Base-by-base conservation (phyloP, 2,113 vertebrate species). In the Chauna torquata region DNA sequence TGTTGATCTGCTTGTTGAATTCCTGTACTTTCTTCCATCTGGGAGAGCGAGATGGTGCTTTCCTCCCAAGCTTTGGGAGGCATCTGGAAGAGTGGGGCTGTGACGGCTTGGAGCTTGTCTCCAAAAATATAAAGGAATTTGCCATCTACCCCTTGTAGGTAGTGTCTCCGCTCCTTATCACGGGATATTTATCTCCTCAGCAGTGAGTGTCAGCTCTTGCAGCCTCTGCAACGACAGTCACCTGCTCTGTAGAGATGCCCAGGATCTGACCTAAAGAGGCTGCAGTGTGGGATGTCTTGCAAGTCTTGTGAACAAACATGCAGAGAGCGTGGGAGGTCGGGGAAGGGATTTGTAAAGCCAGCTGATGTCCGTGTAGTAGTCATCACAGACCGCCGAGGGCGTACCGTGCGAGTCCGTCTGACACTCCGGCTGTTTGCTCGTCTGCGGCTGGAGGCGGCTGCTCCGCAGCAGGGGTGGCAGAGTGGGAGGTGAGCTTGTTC, bases 361-460 rank as follows among this genome's bases (percentile, higher is more conserved):
- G 40, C 16, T 28, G 58, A 79, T 83, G 40, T 69, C 52, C 0
- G 1, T 4, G 34, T 68, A 5, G 9, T n/a, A 3, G 0, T 38
- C 54, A 23, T 72, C n/a, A 36, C 38, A 54, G 36, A 9, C n/a
- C 3, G 2, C 11, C 0, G 0, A 84, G 59, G 27, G 32, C n/a
- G 17, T 12, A 8, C 86, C 64, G 32, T 82, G 27, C 42, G 52
- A 61, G 23, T 88, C 23, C 11, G 4, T 49, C 24, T 59, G 62
- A n/a, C 49, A 11, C 38, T 75, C 24, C 1, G 2, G 47, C 50
- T 64, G 45, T 77, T 62, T 28, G 3, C n/a, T 83, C 0, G 1
- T 64, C 47, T 15, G 3, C 4, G 4, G 55, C 17, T 79, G 55
- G 59, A 30, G 28, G 34, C 69, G 32, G n/a, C 49, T 47, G 18